phyloP scores from a whole-genome alignment of 1,140 invertebrate species.

The Trichonephila clavata region DNA sequence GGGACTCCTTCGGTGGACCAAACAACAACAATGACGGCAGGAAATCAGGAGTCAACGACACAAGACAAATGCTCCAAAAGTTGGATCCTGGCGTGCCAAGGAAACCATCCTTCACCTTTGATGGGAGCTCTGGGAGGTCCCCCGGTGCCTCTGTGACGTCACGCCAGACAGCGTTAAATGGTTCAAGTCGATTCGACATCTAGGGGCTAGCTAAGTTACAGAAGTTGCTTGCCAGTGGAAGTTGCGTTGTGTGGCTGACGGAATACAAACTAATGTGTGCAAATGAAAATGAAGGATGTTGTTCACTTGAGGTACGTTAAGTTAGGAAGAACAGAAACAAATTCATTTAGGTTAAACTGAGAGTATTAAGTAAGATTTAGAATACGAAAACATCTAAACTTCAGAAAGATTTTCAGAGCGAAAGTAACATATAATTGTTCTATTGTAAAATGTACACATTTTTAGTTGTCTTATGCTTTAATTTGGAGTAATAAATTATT shows the following conservation, averaged over 20 bases:
- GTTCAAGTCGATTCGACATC: not conserved
- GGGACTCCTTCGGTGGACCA: slow-evolving; percentile 7
- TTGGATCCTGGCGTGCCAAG: slow-evolving; percentile 35
- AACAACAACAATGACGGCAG: not conserved
- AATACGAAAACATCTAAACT: too few species aligned
- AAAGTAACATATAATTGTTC: too few species aligned
- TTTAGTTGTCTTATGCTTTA: too few species aligned
- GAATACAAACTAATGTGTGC: not conserved
- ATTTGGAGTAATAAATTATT: too few species aligned
- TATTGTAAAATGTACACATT: too few species aligned
- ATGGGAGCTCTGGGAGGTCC: slow-evolving; percentile 54
- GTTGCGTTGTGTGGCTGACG: not conserved
- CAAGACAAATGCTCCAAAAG: slow-evolving; percentile 62
- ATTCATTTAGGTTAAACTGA: too few species aligned
- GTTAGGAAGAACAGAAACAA: not conserved
- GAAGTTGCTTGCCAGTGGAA: not conserved
- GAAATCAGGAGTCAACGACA: slow-evolving; percentile 21
- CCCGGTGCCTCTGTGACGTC: slow-evolving; percentile 26
- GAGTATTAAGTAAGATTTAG: too few species aligned
- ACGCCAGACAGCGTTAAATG: slow-evolving; percentile 27
- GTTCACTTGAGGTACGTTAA: not conserved
- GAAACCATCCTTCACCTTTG: slow-evolving; percentile 65
- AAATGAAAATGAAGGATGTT: not conserved
- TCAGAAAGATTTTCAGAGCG: too few species aligned
- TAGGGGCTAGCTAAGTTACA: not conserved